phyloP scores from a whole-genome alignment of 2,113 vertebrate species.

The Pedionomus torquatus region DNA sequence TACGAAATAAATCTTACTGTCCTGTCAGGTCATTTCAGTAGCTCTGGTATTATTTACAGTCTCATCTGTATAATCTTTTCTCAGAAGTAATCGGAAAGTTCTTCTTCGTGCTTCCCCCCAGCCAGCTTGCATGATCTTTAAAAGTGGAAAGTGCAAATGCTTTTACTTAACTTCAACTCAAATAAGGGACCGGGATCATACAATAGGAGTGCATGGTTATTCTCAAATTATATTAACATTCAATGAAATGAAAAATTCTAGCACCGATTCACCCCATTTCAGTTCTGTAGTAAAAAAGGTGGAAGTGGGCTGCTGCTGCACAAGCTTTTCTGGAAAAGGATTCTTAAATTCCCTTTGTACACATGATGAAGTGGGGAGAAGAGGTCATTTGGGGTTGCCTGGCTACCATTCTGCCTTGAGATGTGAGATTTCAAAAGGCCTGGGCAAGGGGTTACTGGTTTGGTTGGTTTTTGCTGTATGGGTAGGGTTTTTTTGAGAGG shows the following conservation, averaged over 20 bases:
- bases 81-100: slow-evolving; percentile 39
- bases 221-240: not conserved
- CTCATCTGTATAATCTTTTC: slow-evolving; percentile 44
- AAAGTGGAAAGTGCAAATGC: slow-evolving; percentile 32
- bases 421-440: not conserved
- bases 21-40: slow-evolving; percentile 65
- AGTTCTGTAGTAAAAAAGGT: not conserved
- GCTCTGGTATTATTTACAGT: slow-evolving; percentile 68
- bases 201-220: not conserved
- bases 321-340: not conserved
- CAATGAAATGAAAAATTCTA: not conserved
- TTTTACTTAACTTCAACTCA: not conserved
- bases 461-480: not conserved
- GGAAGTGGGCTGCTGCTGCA: not conserved
- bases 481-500: not conserved
- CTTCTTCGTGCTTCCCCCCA: not conserved
- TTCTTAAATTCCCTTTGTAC: not conserved
- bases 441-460: not conserved
- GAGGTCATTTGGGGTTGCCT: not conserved
- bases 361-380: not conserved
- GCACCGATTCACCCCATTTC: not conserved
- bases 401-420: not conserved
- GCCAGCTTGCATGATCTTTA: not conserved
- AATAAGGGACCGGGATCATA: not conserved
- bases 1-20: slow-evolving; percentile 73